A percentile compares a stretch with the other conserved stretches of the same genome.
Conservation (phyloP, 2,797 vertebrate species). For the Loriculus beryllinus region DNA sequence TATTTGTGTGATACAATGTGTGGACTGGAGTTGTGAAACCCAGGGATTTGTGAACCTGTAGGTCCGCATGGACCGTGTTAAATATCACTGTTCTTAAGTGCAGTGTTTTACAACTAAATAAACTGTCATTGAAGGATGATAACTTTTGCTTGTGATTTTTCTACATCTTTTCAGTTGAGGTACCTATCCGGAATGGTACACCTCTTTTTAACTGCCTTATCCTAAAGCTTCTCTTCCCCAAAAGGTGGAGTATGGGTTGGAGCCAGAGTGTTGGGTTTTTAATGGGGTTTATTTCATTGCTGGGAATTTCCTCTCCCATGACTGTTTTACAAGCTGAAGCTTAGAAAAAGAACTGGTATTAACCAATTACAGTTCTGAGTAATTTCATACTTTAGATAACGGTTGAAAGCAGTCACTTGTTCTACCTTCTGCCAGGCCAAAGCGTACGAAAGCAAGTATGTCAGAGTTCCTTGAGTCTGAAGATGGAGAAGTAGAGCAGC, state of each 20-base stretch:
- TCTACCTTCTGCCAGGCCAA: constrained; percentile 80
- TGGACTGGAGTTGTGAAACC: neutral
- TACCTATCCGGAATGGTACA: neutral
- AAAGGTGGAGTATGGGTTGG: neutral
- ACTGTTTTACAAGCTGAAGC: neutral
- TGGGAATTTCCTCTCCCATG: rapidly evolving
- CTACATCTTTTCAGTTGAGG: neutral
- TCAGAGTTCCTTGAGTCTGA: constrained; percentile 97
- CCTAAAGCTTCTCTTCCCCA: neutral
- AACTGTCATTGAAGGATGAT: neutral
- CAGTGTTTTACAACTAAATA: neutral
- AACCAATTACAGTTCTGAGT: neutral
- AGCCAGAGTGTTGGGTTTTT: neutral
- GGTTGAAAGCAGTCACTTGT: neutral
- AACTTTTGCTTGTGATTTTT: neutral
- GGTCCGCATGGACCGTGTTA: neutral
- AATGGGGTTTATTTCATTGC: neutral
- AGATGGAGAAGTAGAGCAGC: constrained; percentile 95
- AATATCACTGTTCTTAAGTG: neutral
- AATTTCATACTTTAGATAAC: neutral
- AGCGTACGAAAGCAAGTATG: constrained; percentile 95
- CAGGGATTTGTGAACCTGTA: neutral
- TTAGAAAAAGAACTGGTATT: neutral
- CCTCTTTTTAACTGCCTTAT: neutral
- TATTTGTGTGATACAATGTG: rapidly evolving